A percentile compares a stretch with the other conserved stretches of the same genome.
phyloP scores from a whole-genome alignment of 2,113 vertebrate genomes.

The Dicentrarchus labrax region DNA sequence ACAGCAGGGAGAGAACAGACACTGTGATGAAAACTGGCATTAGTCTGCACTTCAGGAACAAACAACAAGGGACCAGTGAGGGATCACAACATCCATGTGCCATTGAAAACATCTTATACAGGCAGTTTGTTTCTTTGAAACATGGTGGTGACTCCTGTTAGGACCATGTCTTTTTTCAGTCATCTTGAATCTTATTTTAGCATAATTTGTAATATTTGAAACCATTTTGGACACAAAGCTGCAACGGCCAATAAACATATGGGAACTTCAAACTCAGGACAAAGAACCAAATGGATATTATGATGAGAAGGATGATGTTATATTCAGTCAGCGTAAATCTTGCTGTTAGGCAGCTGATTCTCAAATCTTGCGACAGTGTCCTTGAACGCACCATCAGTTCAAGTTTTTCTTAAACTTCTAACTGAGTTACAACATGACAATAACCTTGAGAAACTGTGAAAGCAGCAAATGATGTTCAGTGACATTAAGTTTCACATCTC shows the following conservation, averaged over 20 bases:
- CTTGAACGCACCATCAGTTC: background rate
- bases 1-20: background rate
- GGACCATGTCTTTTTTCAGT: background rate
- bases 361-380: background rate
- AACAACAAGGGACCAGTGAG: background rate
- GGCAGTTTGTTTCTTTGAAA: background rate
- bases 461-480: background rate
- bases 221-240: background rate
- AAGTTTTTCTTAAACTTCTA: background rate
- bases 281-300: background rate
- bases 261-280: background rate
- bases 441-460: background rate
- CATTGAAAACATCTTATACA: background rate
- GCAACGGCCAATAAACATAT: background rate
- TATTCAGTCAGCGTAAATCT: background rate
- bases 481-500: background rate
- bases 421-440: background rate
- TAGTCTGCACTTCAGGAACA: slow-evolving; percentile 9
- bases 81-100: background rate
- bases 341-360: background rate
- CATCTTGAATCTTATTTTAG: background rate
- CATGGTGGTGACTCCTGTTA: too few relatives aligned
- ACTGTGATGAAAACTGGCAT: slow-evolving; percentile 10
- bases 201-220: background rate
- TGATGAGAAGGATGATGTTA: background rate